Percentiles rank a stretch among this genome's conserved stretches.
Evolutionary conservation across 2,888 invertebrate species (phyloP).

Genomic region (Drosophila pegasa): DNA sequence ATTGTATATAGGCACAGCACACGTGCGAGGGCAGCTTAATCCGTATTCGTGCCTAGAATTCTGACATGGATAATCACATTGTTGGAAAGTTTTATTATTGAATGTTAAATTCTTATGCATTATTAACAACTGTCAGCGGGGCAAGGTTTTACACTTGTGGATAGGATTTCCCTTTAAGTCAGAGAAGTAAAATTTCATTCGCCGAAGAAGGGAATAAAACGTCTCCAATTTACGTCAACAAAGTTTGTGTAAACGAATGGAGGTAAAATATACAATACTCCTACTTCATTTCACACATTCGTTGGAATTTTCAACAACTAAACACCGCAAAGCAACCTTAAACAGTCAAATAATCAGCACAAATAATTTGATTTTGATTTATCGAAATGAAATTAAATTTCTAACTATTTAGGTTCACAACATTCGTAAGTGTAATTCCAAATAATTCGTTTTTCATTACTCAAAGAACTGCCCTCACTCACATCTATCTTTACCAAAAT

Average conservation of each 20-base stretch:
- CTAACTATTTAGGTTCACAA: background rate
- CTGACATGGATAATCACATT: background rate
- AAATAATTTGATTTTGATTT: background rate
- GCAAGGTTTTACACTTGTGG: background rate
- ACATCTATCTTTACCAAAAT: conserved; percentile 3
- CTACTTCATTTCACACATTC: background rate
- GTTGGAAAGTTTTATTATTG: conserved; percentile 3
- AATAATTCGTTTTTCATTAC: conserved; percentile 15
- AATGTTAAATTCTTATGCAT: background rate
- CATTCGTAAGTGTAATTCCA: background rate
- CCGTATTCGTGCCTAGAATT: conserved; percentile 34
- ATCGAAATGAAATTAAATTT: background rate
- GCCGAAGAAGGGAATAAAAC: background rate
- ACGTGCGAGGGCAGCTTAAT: conserved; percentile 42
- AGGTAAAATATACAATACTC: too few relatives aligned
- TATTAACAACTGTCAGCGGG: background rate
- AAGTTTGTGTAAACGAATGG: too few relatives aligned
- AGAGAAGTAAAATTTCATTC: background rate
- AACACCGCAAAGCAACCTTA: background rate
- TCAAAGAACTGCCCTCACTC: conserved; percentile 22
- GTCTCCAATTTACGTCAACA: background rate
- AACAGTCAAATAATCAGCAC: background rate
- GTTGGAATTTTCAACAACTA: background rate
- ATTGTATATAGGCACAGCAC: conserved; percentile 27
- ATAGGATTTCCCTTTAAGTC: background rate